Conservation (phyloP, 92 coral and sea anemone genomes). For the Blastomussa wellsi region DNA sequence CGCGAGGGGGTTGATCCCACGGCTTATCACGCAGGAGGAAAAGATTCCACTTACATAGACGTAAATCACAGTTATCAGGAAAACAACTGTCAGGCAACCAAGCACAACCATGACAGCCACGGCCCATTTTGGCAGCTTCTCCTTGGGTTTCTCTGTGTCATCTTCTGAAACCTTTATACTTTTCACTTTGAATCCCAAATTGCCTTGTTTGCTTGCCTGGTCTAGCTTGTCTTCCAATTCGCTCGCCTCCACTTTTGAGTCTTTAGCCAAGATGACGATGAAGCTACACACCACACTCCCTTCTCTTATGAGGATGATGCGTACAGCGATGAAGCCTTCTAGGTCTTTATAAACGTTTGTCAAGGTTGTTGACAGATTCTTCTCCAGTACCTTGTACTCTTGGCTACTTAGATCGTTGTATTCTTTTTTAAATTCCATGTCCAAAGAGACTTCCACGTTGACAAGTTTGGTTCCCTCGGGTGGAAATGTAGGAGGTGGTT, state of each 20-base stretch:
- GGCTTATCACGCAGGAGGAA: neutral
- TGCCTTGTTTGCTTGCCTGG: conserved; percentile 41
- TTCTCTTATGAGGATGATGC: conserved; percentile 33
- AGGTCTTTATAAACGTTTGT: neutral
- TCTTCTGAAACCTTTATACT: conserved; percentile 39
- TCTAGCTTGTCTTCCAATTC: conserved; percentile 30
- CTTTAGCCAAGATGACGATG: conserved; percentile 51
- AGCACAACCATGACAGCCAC: conserved; percentile 54
- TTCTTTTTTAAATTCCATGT: conserved; percentile 35
- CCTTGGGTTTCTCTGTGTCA: conserved; percentile 11
- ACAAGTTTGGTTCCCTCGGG: conserved; percentile 41
- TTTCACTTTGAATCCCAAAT: conserved; percentile 37
- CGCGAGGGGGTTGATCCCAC: neutral
- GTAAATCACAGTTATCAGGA: conserved; percentile 44
- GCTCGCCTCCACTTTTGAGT: conserved; percentile 34
- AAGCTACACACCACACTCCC: conserved; percentile 78
- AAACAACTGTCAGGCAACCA: conserved; percentile 38
- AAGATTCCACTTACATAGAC: conserved; percentile 49
- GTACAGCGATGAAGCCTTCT: conserved; percentile 55
- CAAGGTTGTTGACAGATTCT: conserved; percentile 35
- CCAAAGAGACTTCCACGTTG: conserved; percentile 55
- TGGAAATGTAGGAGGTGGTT: conserved; percentile 44
- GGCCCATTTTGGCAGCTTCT: conserved; percentile 72
- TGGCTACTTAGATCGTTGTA: conserved; percentile 46
- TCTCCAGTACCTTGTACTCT: conserved; percentile 44